phyloP scores from a whole-genome alignment of 2,113 vertebrate species.

The Micromys minutus region DNA sequence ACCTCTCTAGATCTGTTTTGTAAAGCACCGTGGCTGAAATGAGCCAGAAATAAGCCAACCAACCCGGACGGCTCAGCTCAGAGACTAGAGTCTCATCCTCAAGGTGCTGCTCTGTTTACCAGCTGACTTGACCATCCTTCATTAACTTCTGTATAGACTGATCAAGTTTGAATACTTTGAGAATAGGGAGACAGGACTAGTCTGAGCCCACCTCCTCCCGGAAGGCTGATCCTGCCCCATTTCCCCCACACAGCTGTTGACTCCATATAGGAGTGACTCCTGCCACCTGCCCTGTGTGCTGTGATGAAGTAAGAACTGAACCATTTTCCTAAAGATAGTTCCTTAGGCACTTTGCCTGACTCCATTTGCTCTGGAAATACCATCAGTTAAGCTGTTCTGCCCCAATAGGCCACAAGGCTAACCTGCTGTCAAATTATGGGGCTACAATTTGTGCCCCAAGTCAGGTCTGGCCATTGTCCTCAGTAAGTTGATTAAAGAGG shows the following conservation, averaged over 20 bases:
- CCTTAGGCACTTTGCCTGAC: constrained; percentile 22
- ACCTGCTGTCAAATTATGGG: neutral
- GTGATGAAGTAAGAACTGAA: neutral
- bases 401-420: neutral
- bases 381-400: neutral
- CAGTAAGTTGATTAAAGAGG: no score
- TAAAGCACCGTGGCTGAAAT: neutral
- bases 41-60: constrained; percentile 38
- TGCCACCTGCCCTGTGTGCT: neutral
- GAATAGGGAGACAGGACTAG: neutral
- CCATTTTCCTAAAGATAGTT: neutral
- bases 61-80: neutral
- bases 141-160: neutral
- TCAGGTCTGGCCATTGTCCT: neutral
- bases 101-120: neutral
- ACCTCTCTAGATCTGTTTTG: constrained; percentile 27
- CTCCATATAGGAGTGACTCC: neutral
- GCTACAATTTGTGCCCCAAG: neutral
- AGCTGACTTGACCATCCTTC: neutral
- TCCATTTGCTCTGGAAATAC: neutral
- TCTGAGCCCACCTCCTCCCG: neutral
- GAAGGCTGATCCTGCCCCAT: neutral
- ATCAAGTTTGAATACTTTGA: constrained; percentile 7
- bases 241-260: neutral
- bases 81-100: neutral